Evolutionary conservation across 2,113 vertebrate genomes (phyloP), one percentile per base, ranked within the genome.

Genomic region (Trichomycterus rosablanca): DNA sequence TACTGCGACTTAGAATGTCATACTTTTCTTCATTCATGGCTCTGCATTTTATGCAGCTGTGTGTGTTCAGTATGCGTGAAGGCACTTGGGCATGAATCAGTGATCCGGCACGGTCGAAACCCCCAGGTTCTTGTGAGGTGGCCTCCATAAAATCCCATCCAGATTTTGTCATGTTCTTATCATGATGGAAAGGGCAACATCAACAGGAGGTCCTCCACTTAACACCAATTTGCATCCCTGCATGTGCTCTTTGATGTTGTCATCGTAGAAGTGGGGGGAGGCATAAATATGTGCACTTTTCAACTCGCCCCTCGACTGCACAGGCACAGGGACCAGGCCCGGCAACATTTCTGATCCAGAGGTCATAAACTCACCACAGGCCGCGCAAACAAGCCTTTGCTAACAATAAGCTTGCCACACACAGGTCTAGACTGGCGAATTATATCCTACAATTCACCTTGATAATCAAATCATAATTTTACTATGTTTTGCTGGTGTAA

Each of bases 191-290:
- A 75, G 73, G 68, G 61, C 58, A 68, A 18, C 58, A 57, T 66
- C 71, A 43, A 71, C 71, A 56, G 71, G 74, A 72, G 74, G 68
- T 61, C 58, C 49, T 63, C 49, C 50, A 70, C 66, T 72, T 71
- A 72, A 68, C 72, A 72, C 69, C 59, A 66, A 74, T 72, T 74
- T 71, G 67, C 75, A 59, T 69, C 75, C 66, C 75, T 32, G 70
- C 70, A 77, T 73, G 75, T 72, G 69, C 59, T 67, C 75, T 75
- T 74, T 75, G 70, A 77, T 71, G 63, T 73, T 39, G 48, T 54
- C 51, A 70, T 73, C 56, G 62, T 63, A 34, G 59, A 52, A 28
- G 37, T 43, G 59, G 39, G 62, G 62, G 66, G 57, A 63, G 58
- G 34, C 66, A 68, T 76, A 76, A 76, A 76, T 70, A 76, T 48